A percentile compares a stretch with the other conserved stretches of the same genome.
These are phyloP conservation scores for Atrichornis clamosus DNA, from an alignment of 2,113 vertebrate species.

Conservation along the genomic window DNA sequence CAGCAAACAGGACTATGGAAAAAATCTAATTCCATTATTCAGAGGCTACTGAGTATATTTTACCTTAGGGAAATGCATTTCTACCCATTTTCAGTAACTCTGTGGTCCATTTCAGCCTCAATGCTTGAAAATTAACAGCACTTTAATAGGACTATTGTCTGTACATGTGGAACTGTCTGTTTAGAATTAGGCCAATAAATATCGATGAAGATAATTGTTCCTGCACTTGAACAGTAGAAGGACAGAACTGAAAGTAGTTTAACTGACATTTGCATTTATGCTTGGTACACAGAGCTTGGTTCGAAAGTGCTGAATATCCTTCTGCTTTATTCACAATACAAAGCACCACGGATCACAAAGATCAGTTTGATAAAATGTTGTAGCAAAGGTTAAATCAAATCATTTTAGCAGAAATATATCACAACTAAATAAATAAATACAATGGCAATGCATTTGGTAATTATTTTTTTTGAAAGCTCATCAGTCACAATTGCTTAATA, in stretches of 20 bases:
- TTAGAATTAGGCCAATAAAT: constrained; percentile 70
- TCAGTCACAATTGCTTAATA: not conserved
- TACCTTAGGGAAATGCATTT: constrained; percentile 62
- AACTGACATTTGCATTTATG: constrained; percentile 59
- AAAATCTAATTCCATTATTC: constrained; percentile 62
- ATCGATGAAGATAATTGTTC: constrained; percentile 66
- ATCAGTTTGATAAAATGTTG: constrained; percentile 57
- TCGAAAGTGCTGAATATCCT: constrained; percentile 32
- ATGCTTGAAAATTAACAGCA: constrained; percentile 69
- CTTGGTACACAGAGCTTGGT: constrained; percentile 60
- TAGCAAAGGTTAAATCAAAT: constrained; percentile 12
- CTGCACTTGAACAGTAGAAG: constrained; percentile 61
- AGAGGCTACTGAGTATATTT: constrained; percentile 54
- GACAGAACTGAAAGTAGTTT: constrained; percentile 61
- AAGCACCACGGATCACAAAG: constrained; percentile 56
- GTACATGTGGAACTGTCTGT: constrained; percentile 46
- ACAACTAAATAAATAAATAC: not conserved
- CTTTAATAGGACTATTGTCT: constrained; percentile 60
- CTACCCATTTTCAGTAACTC: constrained; percentile 66
- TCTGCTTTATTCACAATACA: constrained; percentile 23
- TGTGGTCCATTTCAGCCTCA: constrained; percentile 64
- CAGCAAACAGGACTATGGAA: constrained; percentile 45
- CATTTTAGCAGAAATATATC: not conserved
- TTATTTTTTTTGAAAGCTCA: not conserved
- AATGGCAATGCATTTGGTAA: not conserved